Percentiles rank a stretch among this genome's conserved stretches.
Evolutionary conservation across 1,140 invertebrate genomes (phyloP).

Genomic region (Papilio aristodemus): DNA sequence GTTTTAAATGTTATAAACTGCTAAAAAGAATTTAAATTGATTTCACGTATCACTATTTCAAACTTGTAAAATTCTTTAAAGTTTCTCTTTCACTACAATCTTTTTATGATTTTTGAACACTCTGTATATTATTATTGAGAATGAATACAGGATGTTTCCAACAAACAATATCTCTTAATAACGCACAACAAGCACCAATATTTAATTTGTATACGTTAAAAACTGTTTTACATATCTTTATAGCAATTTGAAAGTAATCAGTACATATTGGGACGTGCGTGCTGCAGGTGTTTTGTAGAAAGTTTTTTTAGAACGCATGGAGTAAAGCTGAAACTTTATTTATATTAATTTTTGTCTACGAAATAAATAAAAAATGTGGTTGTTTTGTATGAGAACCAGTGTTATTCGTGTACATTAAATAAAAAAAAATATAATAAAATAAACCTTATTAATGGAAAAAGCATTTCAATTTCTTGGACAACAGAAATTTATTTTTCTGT

Average conservation of each 20-base stretch:
- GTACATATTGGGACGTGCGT: constrained; percentile 2
- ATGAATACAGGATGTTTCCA: constrained; percentile 1
- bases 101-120: not conserved
- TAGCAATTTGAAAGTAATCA: constrained; percentile 9
- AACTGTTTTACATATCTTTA: constrained; percentile 1
- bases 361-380: not conserved
- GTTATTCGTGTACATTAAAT: constrained; percentile 11
- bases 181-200: constrained; percentile 8
- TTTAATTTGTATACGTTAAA: constrained; percentile 16
- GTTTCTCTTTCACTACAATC: not conserved
- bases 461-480: no score
- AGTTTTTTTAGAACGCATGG: not conserved
- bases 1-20: no score
- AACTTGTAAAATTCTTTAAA: no score
- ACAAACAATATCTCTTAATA: not conserved
- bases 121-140: not conserved
- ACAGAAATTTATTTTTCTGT: not conserved
- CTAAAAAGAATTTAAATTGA: no score
- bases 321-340: not conserved
- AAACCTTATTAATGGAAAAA: not conserved
- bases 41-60: no score
- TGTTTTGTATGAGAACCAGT: constrained; percentile 21
- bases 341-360: not conserved
- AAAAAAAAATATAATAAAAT: constrained; percentile 1
- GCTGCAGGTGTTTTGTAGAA: not conserved